Percentiles rank a stretch among this genome's conserved stretches.
Evolutionary conservation across 2,888 invertebrate species (phyloP).

Genomic region (Megaustenia siamemsis): DNA sequence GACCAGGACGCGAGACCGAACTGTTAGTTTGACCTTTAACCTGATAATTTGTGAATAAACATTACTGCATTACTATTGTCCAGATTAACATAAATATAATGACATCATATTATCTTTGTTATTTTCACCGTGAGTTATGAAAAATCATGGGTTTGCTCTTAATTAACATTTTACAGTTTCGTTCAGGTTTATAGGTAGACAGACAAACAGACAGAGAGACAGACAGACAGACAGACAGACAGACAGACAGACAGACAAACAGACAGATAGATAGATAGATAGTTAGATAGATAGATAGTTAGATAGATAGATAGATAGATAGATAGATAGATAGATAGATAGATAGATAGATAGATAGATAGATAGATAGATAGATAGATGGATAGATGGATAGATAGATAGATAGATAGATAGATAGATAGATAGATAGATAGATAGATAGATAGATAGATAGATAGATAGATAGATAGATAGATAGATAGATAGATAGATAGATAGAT

Average conservation of each 20-base stretch:
- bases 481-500: no score
- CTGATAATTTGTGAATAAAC: no score
- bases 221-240: slow-evolving; percentile 7
- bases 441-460: neutral
- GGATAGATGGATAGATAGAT: no score
- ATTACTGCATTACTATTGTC: neutral
- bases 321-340: neutral
- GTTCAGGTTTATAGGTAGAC: neutral
- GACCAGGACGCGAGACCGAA: no score
- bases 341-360: neutral
- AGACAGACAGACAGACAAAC: slow-evolving; percentile 31
- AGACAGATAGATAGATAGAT: no score
- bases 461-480: neutral
- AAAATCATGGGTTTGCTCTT: neutral
- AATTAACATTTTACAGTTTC: neutral
- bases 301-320: neutral
- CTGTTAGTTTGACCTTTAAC: no score
- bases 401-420: no score
- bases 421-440: neutral
- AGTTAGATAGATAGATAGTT: neutral
- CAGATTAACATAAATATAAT: neutral
- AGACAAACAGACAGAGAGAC: neutral
- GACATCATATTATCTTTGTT: neutral
- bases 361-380: no score
- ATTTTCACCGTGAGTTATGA: no score